A percentile compares a stretch with the other conserved stretches of the same genome.
Conservation (phyloP, 2,113 vertebrate genomes). For the Oreochromis spilurus region DNA sequence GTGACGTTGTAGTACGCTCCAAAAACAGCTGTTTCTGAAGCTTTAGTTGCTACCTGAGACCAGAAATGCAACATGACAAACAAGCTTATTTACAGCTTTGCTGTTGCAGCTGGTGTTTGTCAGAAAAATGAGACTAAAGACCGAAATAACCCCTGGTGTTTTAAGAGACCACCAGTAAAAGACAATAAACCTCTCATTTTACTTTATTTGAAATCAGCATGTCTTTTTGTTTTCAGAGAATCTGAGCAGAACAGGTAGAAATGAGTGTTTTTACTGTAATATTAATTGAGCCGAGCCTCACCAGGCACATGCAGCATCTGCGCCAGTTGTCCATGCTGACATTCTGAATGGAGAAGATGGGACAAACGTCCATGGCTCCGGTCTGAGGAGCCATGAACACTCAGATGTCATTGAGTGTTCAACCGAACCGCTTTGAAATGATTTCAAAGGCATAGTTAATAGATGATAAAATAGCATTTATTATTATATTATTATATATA, state of each 20-base stretch:
- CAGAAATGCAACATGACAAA: not conserved
- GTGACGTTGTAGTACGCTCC: slow-evolving; percentile 87
- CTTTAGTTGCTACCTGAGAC: slow-evolving; percentile 84
- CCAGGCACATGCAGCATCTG: no score
- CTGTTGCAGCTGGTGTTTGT: not conserved
- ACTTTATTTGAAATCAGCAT: not conserved
- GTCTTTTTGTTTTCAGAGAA: not conserved
- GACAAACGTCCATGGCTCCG: no score
- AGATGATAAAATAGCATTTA: no score
- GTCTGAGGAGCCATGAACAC: no score
- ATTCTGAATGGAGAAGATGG: no score
- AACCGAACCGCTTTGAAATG: no score
- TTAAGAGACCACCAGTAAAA: not conserved
- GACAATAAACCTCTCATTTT: not conserved
- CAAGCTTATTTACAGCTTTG: not conserved
- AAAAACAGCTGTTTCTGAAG: slow-evolving; percentile 81
- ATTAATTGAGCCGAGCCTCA: no score
- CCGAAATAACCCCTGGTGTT: not conserved
- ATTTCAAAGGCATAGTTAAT: no score
- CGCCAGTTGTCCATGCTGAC: no score
- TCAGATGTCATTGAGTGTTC: no score
- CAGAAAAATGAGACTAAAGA: not conserved
- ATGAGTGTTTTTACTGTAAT: not conserved
- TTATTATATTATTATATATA: no score
- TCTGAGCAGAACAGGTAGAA: not conserved